A percentile compares a stretch with the other conserved stretches of the same genome.
phyloP scores from a whole-genome alignment of 2,113 vertebrate genomes.

The Sorex fumeus region DNA sequence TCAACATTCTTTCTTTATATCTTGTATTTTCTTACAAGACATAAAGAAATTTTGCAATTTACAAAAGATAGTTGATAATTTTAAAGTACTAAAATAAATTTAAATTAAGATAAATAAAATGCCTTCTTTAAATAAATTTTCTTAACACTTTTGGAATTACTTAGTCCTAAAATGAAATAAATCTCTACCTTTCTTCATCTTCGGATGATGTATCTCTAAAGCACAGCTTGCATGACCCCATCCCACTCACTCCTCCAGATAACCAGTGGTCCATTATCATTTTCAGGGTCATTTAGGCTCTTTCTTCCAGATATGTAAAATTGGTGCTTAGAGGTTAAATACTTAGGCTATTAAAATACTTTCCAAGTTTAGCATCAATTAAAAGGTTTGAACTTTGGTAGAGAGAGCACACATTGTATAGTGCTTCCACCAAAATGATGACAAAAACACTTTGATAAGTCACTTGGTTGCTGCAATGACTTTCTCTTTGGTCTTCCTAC shows the following conservation, averaged over 20 bases:
- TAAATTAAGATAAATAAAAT: background rate
- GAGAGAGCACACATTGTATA: background rate
- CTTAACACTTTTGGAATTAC: background rate
- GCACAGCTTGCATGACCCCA: background rate
- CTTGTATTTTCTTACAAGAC: background rate
- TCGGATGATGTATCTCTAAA: background rate
- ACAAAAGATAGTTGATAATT: constrained; percentile 23
- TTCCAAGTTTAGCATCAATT: background rate
- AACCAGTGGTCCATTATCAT: background rate
- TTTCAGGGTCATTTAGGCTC: background rate
- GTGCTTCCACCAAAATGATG: background rate
- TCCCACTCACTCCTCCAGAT: background rate
- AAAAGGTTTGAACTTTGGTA: background rate
- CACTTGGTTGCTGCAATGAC: background rate
- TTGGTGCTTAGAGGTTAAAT: background rate
- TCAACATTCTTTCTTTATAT: constrained; percentile 19
- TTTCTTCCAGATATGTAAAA: constrained; percentile 1
- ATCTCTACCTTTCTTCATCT: background rate
- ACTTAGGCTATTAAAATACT: background rate
- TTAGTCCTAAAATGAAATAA: background rate
- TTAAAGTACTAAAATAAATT: background rate
- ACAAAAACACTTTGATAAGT: background rate
- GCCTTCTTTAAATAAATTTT: background rate
- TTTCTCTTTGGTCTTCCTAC: background rate
- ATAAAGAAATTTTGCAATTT: background rate